Base-by-base conservation (phyloP, 2,888 invertebrate species). In the Itoplectis maculator region DNA sequence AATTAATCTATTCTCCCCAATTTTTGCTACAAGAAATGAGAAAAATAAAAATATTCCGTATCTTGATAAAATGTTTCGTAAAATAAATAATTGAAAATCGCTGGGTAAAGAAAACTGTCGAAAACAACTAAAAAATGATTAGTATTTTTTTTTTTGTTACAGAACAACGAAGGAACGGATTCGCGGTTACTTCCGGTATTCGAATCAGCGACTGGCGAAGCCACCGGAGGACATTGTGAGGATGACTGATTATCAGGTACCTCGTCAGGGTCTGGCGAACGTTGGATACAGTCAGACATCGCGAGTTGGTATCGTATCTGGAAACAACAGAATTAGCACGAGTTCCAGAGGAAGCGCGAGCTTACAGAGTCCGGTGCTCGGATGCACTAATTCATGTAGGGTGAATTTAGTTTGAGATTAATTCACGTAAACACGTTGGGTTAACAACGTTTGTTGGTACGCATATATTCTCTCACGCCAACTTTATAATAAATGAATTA, bases 131-230 rank as follows among this genome's bases (percentile, higher is more conserved):
- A 3, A 29, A 3, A 3, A 29, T 29, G 2, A 29, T 29, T 29
- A 29, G 2, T 29, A 29, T 29, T 29, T 3, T 29, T 2, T 20
- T 29, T 8, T 15, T 9, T 65, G 42, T 75, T 83, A 11, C 90
- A 95, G 95, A 82, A 92, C 94, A 20, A 94, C 94, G 66, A 95
- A 95, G 87, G 94, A 95, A 85, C 93, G 95, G 40, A 90, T 95
- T 0, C 93, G 94, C 35, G 94, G 94, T 74, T 95, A 95, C 89
- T 94, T 95, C 86, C 94, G 94, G 8, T 93, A 94, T 91, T 90
- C 94, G 90, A 89, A 94, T 90, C 89, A 94, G 89, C 90, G 92
- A 77, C 85, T 89, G 87, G 91, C 89, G 82, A 92, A 87, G 90
- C 35, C 51, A 18, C 23, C 77, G 49, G 81, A 78, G 18, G 47